Conservation (phyloP, 2,888 invertebrate genomes). For the Ophion ellenae region DNA sequence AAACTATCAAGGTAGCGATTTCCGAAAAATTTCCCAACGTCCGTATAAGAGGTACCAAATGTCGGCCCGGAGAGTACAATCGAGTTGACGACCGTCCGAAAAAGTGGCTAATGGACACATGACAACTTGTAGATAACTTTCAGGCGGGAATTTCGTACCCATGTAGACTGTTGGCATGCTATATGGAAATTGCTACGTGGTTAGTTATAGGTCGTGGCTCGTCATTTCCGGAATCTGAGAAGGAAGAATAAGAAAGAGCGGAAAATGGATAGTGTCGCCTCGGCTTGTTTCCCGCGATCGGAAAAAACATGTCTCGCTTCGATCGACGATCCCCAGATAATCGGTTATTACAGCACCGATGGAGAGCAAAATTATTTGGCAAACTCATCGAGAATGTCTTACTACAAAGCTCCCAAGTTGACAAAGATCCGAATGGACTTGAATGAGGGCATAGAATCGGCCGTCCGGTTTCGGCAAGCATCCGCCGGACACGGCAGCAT, state of each 20-base stretch:
- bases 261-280: neutral
- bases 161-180: neutral
- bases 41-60: no score
- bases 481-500: neutral
- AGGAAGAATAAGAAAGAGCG: no score
- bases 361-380: constrained; percentile 76
- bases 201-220: neutral
- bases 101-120: neutral
- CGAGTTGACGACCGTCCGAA: neutral
- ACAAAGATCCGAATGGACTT: constrained; percentile 74
- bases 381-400: constrained; percentile 84
- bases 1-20: neutral
- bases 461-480: neutral
- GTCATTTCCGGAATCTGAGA: neutral
- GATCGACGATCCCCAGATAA: constrained; percentile 40
- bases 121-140: neutral
- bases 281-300: neutral
- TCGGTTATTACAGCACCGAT: constrained; percentile 86
- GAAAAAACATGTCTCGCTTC: neutral
- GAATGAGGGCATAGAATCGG: constrained; percentile 25
- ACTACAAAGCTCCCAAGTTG: constrained; percentile 79
- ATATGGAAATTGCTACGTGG: neutral
- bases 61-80: neutral
- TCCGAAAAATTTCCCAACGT: no score
- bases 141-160: neutral